A percentile compares a stretch with the other conserved stretches of the same genome.
Conservation (phyloP, 2,113 vertebrate genomes). For the Solea senegalensis region DNA sequence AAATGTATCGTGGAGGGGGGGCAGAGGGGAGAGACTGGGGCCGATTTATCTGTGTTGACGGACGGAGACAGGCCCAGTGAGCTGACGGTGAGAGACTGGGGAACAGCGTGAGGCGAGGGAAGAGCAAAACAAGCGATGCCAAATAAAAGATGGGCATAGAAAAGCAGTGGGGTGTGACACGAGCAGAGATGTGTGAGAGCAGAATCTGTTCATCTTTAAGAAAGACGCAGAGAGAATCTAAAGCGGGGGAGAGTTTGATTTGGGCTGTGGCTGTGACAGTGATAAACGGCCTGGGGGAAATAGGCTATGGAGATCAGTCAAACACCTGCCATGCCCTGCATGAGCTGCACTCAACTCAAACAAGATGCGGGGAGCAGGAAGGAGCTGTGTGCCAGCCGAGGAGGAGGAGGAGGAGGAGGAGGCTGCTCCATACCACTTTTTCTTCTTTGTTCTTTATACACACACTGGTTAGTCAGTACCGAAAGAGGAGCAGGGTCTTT, state of each 20-base stretch:
- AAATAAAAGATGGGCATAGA: constrained; percentile 38
- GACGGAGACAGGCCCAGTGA: constrained; percentile 24
- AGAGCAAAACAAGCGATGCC: constrained; percentile 24
- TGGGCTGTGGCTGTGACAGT: constrained; percentile 62
- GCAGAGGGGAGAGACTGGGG: constrained; percentile 33
- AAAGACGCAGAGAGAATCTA: constrained; percentile 19
- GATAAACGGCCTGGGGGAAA: constrained; percentile 71
- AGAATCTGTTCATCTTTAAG: constrained; percentile 71
- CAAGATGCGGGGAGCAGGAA: constrained; percentile 65
- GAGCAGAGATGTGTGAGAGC: constrained; percentile 21
- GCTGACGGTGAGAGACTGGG: constrained; percentile 23
- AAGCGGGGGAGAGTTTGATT: constrained; percentile 18
- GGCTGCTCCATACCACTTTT: constrained; percentile 3
- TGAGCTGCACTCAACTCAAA: constrained; percentile 68
- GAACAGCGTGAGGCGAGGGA: constrained; percentile 24
- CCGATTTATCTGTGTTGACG: constrained; percentile 53
- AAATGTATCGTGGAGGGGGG: constrained; percentile 70
- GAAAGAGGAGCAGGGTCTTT: background rate
- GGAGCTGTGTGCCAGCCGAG: constrained; percentile 34
- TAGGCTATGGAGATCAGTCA: constrained; percentile 65
- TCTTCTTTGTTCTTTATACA: constrained; percentile 23
- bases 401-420: constrained; percentile 1
- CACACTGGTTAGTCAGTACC: constrained; percentile 7
- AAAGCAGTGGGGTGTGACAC: constrained; percentile 27
- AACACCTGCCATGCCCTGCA: constrained; percentile 74